Evolutionary conservation across 2,797 vertebrate genomes (phyloP), one percentile per base, ranked within the genome.

Genomic region (Gallinago nigripennis): DNA sequence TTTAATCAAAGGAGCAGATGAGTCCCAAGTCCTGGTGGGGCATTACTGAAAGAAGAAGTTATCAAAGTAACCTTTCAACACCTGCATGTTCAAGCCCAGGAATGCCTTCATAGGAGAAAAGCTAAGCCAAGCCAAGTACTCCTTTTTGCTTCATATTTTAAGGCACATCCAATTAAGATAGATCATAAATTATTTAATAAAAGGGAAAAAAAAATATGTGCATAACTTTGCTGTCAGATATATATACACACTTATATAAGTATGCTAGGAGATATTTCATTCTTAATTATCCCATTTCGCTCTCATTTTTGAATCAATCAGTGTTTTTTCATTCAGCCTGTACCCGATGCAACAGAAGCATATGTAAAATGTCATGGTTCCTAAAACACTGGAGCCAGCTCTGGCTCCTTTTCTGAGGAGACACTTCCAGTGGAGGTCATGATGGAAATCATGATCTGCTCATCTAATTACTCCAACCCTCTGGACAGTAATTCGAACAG

Each of bases 11-110:
- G 86, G 21, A 69, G 30, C 13, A 7, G 66, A 58, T 35, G 45
- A 57, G 70, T 66, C 95, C 53, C 28, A 54, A 78, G 58, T 78
- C 72, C 51, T 85, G 80, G 45, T 1, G 12, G 50, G 35, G 70
- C 4, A 3, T 75, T 70, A 46, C 27, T 57, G 70, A 86, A 92
- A 87, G 23, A 16, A n/a, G 63, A 81, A 9, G 14, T 33, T 89
- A 78, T 57, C 66, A 68, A 86, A 87, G 37, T 35, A 82, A 92
- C 83, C 83, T 94, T 95, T 80, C 85, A 86, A 79, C 60, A 91
- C 75, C 76, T 91, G 61, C 5, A 1, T 8, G 48, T 90, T 89
- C 41, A 53, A 35, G 31, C 54, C 83, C 57, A 51, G 73, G 27
- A 48, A 70, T 6, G 28, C 15, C 35, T 57, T 27, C 12, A 15